Percentiles rank a stretch among this genome's conserved stretches.
Conservation (phyloP, 2,888 invertebrate species). For the Calliopum simillimum region DNA sequence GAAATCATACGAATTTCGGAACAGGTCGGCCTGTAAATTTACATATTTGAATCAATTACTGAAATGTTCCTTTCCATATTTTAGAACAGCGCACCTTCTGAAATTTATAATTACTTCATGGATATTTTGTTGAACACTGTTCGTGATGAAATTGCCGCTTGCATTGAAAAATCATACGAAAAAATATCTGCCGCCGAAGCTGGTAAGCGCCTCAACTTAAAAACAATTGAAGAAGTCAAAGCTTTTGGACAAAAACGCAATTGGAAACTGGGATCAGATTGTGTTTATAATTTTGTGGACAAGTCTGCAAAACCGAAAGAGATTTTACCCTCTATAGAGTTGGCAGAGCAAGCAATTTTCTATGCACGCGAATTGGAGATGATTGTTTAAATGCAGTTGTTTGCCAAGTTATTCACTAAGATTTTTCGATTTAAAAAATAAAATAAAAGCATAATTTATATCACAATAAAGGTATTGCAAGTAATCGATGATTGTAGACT, state of each 20-base stretch:
- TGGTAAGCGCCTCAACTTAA: conserved; percentile 87
- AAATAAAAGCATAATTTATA: conserved; percentile 15
- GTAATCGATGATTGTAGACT: no score
- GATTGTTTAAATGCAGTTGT: conserved; percentile 83
- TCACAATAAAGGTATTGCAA: no score
- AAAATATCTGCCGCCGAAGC: conserved; percentile 89
- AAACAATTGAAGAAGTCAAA: conserved; percentile 80
- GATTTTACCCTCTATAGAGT: conserved; percentile 87
- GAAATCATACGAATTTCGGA: not conserved
- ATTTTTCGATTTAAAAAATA: no score
- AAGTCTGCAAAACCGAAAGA: conserved; percentile 82
- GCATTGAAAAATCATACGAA: conserved; percentile 96
- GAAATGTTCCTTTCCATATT: conserved; percentile 48
- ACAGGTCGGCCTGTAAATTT: no score
- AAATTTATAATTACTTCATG: conserved; percentile 96
- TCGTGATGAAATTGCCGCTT: conserved; percentile 94
- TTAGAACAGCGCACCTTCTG: conserved; percentile 94
- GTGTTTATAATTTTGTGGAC: conserved; percentile 84
- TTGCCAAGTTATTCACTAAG: not conserved
- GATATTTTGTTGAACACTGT: conserved; percentile 95
- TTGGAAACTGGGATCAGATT: conserved; percentile 83
- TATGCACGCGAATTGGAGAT: conserved; percentile 98
- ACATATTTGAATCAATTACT: not conserved
- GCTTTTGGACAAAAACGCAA: conserved; percentile 86
- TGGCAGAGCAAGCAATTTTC: conserved; percentile 94